A percentile compares a stretch with the other conserved stretches of the same genome.
Evolutionary conservation across 1,140 invertebrate species (phyloP).

Genomic region (Zaprionus lachaisei): DNA sequence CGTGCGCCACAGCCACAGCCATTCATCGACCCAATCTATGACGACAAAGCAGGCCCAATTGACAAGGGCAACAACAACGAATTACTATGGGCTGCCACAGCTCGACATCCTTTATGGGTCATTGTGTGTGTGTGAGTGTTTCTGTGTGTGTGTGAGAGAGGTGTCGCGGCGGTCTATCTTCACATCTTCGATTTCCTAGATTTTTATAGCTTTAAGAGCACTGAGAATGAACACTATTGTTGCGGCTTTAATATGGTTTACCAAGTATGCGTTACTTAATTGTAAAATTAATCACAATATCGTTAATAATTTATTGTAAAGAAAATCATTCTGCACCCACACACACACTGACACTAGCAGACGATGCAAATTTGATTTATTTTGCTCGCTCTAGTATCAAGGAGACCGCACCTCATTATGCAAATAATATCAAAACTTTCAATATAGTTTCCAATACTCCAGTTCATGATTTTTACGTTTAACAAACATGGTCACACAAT

Average conservation of each 20-base stretch:
- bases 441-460: not conserved
- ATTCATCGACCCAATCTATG: conserved; percentile 60
- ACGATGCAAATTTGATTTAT: conserved; percentile 50
- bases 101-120: conserved; percentile 57
- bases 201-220: conserved; percentile 11
- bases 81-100: conserved; percentile 42
- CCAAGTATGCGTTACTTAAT: not conserved
- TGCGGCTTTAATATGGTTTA: not conserved
- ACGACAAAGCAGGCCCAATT: conserved; percentile 53
- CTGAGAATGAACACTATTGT: not conserved
- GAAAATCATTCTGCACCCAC: conserved; percentile 45
- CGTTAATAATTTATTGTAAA: conserved; percentile 19
- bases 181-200: conserved; percentile 41
- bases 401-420: conserved; percentile 3
- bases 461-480: not conserved
- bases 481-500: conserved; percentile 9
- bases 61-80: conserved; percentile 48
- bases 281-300: conserved; percentile 35
- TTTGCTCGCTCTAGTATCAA: conserved; percentile 37
- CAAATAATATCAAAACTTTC: not conserved
- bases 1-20: conserved; percentile 37
- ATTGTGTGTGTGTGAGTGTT: conserved; percentile 29
- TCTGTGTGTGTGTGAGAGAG: conserved; percentile 1
- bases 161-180: conserved; percentile 38
- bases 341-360: conserved; percentile 14